Evolutionary conservation across 2,888 invertebrate species (phyloP), one percentile per base, ranked within the genome.

Genomic region (Lasioglossum leucozonium): DNA sequence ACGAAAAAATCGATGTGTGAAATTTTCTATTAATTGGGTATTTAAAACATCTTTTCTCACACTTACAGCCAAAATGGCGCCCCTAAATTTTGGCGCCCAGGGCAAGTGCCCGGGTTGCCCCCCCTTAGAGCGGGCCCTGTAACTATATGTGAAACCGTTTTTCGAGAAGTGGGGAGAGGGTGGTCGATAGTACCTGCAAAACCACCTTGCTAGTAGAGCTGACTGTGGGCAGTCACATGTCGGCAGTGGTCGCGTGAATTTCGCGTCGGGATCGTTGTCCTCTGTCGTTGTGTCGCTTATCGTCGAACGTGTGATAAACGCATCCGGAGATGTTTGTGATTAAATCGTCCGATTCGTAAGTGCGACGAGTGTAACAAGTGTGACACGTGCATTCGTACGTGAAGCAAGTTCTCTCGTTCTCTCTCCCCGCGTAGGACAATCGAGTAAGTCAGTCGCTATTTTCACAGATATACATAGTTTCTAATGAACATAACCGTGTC

Each of bases 181-280:
- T 93, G 94, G 93, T 94, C 94, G 94, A 94, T 94, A 94, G 92
- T 92, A 91, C 89, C 89, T 85, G 89, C 91, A 90, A 72, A 91
- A 91, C 90, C 91, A 90, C 91, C 92, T 92, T 91, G 88, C 90
- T 91, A 82, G 81, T 83, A 86, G 92, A 91, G 91, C 86, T 91
- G 87, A 91, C 86, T 84, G 76, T 67, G 90, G 91, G 90, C 89
- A 94, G 94, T 94, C 94, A 93, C 93, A 93, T 94, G 93, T 93
- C 92, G 92, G 89, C 88, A 89, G 89, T 90, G 90, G 92, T 91
- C 91, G 87, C 87, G 87, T 87, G 87, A 76, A 82, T 77, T 78
- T 79, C 65, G 65, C 73, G 81, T 69, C n/a, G 22, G n/a, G n/a
- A 0, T 47, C 58, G n/a, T 77, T n/a, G n/a, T 42, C 72, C 73